Evolutionary conservation across 2,113 vertebrate species (phyloP).

Genomic region (Capreolus pygargus): DNA sequence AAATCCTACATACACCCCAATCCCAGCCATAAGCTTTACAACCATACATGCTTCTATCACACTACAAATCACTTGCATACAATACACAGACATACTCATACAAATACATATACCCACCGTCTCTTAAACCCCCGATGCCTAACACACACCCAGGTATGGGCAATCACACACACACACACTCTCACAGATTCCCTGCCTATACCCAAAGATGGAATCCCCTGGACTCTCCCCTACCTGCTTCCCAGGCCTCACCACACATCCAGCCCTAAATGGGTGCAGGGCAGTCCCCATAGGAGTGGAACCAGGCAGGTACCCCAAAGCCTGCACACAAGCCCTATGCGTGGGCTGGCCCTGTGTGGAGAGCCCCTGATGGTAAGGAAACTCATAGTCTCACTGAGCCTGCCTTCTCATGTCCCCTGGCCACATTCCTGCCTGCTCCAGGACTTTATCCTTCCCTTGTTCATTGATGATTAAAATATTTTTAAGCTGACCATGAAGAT

Average conservation of each 20-base stretch:
- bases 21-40: background rate
- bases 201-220: background rate
- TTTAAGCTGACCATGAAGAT: conserved; percentile 61
- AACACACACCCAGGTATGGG: background rate
- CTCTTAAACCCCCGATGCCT: background rate
- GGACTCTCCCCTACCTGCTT: background rate
- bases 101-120: background rate
- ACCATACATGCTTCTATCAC: background rate
- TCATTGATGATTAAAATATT: conserved; percentile 70
- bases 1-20: background rate
- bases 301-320: background rate
- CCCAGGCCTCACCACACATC: background rate
- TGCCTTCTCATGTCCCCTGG: background rate
- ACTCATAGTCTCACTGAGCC: background rate
- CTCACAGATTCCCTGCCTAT: background rate
- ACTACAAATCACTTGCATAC: background rate
- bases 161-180: background rate
- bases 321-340: background rate
- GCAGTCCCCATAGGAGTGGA: background rate
- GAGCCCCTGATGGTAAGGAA: background rate
- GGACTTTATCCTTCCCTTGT: conserved; percentile 49
- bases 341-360: background rate
- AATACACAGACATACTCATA: background rate
- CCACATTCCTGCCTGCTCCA: conserved; percentile 24
- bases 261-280: background rate